Percentiles rank a stretch among this genome's conserved stretches.
These are phyloP conservation scores for Engraulis encrasicolus DNA, from an alignment of 2,113 vertebrate genomes.

Conservation along the genomic window DNA sequence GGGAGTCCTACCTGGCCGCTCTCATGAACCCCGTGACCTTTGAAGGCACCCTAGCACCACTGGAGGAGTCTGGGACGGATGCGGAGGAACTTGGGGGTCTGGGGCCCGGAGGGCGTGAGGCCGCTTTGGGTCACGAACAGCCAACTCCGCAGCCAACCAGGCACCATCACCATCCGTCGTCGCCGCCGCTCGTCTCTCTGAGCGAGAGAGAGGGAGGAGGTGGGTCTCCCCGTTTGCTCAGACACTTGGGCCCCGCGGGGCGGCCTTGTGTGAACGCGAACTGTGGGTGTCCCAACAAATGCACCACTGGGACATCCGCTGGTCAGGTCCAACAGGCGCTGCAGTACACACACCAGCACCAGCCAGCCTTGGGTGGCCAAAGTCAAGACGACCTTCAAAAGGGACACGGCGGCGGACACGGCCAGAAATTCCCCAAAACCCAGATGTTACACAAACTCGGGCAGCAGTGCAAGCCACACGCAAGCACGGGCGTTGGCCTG, in stretches of 20 bases:
- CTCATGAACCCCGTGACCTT: constrained; percentile 78
- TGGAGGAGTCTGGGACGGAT: constrained; percentile 68
- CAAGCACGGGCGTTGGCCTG: neutral
- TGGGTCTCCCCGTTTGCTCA: neutral
- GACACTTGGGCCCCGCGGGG: constrained; percentile 7
- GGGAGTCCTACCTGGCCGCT: constrained; percentile 79
- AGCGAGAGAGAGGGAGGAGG: no score
- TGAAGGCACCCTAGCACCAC: constrained; percentile 66
- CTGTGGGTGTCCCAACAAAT: constrained; percentile 22
- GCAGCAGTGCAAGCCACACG: neutral
- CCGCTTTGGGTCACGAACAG: neutral
- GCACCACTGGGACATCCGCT: no score
- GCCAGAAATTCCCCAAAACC: constrained; percentile 42
- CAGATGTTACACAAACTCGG: constrained; percentile 55
- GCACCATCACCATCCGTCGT: neutral
- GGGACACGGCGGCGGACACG: neutral
- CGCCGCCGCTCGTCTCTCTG: neutral
- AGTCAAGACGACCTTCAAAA: constrained; percentile 36
- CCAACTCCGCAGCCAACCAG: constrained; percentile 22
- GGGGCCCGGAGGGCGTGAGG: constrained; percentile 32
- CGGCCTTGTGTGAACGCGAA: neutral
- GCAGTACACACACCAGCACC: neutral
- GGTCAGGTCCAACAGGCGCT: no score
- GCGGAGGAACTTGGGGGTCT: constrained; percentile 46
- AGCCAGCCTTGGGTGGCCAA: constrained; percentile 17